A percentile compares a stretch with the other conserved stretches of the same genome.
Conservation (phyloP, 2,797 vertebrate genomes). For the Sylvilagus floridanus region DNA sequence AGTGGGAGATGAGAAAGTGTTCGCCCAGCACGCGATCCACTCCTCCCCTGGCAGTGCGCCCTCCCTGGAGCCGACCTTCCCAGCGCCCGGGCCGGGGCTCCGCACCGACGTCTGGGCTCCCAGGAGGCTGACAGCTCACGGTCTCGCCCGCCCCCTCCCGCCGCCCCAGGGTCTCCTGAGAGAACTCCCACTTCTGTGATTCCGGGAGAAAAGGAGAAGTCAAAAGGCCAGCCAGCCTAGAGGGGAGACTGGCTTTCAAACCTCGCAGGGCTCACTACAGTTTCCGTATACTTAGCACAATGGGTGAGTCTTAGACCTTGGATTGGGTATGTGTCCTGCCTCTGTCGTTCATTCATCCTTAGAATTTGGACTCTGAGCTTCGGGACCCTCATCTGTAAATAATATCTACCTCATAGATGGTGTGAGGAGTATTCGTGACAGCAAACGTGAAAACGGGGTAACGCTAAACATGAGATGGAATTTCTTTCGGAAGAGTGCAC, state of each 20-base stretch:
- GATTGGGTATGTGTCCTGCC: neutral
- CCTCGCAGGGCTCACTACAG: neutral
- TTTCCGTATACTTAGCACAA: neutral
- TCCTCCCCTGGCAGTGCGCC: neutral
- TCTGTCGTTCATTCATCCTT: neutral
- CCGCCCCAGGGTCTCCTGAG: neutral
- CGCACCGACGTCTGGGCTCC: neutral
- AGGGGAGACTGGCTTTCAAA: neutral
- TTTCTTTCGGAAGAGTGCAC: neutral
- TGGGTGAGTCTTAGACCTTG: neutral
- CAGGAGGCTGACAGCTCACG: accelerated
- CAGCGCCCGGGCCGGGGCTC: too few relatives aligned
- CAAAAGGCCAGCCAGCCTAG: neutral
- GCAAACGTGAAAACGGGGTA: neutral
- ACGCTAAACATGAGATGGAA: neutral
- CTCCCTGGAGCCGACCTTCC: neutral
- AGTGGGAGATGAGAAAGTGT: slow-evolving; percentile 23
- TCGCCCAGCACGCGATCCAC: neutral
- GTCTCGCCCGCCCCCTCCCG: accelerated
- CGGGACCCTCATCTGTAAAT: neutral
- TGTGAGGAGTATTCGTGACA: neutral
- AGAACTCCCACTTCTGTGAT: neutral
- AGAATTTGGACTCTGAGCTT: neutral
- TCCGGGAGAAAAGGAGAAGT: neutral
- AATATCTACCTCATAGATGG: neutral